phyloP scores from a whole-genome alignment of 2,113 vertebrate species.

The Vidua chalybeata region DNA sequence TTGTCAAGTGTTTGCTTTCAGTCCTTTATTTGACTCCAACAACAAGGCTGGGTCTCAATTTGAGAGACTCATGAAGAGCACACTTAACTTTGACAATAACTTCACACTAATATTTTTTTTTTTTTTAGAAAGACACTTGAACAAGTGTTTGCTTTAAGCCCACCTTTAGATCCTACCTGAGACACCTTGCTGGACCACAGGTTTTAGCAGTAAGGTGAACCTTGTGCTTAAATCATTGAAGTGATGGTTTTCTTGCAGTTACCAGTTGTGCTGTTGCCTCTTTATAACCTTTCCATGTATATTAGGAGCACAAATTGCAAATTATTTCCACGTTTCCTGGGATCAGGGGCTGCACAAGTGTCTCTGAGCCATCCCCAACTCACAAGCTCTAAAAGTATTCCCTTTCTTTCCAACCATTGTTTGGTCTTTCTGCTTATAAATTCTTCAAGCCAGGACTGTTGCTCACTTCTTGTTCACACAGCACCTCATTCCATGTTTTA shows the following conservation, averaged over 20 bases:
- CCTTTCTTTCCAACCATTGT: not conserved
- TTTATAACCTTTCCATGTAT: not conserved
- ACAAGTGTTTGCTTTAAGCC: not conserved
- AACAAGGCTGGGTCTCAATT: not conserved
- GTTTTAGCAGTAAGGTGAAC: not conserved
- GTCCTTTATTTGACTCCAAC: not conserved
- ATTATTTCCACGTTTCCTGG: not conserved
- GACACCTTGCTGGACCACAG: not conserved
- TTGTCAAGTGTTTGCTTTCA: conserved; percentile 7
- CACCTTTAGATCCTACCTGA: not conserved
- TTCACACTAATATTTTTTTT: not conserved
- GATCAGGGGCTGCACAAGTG: not conserved
- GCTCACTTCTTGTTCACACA: conserved; percentile 26
- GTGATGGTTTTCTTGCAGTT: not conserved
- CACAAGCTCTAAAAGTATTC: not conserved
- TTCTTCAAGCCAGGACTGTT: not conserved
- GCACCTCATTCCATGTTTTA: not conserved
- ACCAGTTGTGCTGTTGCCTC: not conserved
- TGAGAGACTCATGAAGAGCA: not conserved
- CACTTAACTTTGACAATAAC: not conserved
- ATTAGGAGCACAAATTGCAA: not conserved
- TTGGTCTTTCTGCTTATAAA: not conserved
- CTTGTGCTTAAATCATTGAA: not conserved
- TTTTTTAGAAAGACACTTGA: not conserved
- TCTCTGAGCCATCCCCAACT: not conserved